phyloP scores from a whole-genome alignment of 2,888 invertebrate species.

The Dicycla oo region DNA sequence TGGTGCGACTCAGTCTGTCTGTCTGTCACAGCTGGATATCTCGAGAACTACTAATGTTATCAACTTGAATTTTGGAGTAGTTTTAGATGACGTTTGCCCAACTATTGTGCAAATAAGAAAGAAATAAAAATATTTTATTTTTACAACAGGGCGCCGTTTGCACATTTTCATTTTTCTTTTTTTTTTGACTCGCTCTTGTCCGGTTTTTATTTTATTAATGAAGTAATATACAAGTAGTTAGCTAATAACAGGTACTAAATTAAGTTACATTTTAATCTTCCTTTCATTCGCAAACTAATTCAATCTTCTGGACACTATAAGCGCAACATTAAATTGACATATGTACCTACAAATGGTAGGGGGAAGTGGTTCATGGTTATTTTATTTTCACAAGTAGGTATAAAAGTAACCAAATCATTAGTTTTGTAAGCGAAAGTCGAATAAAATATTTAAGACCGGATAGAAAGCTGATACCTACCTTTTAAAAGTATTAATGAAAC shows the following conservation, averaged over 20 bases:
- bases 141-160: too few relatives aligned
- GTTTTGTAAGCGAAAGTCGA: conserved; percentile 8
- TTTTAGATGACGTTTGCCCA: too few relatives aligned
- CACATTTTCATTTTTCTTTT: too few relatives aligned
- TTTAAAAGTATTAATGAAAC: neutral
- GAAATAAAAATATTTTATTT: too few relatives aligned
- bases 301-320: neutral
- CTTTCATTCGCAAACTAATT: neutral
- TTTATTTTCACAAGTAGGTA: neutral
- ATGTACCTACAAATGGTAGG: too few relatives aligned
- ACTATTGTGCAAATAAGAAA: too few relatives aligned
- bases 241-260: neutral
- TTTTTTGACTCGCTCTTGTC: too few relatives aligned
- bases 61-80: too few relatives aligned
- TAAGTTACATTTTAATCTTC: neutral
- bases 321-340: too few relatives aligned
- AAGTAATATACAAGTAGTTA: neutral
- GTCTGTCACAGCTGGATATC: too few relatives aligned
- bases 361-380: neutral
- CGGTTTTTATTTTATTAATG: neutral
- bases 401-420: neutral
- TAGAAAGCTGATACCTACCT: conserved; percentile 62
- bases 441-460: conserved; percentile 50
- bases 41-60: too few relatives aligned
- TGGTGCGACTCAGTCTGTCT: too few relatives aligned